phyloP scores from a whole-genome alignment of 1,140 invertebrate genomes.

The Papilio polyxenes region DNA sequence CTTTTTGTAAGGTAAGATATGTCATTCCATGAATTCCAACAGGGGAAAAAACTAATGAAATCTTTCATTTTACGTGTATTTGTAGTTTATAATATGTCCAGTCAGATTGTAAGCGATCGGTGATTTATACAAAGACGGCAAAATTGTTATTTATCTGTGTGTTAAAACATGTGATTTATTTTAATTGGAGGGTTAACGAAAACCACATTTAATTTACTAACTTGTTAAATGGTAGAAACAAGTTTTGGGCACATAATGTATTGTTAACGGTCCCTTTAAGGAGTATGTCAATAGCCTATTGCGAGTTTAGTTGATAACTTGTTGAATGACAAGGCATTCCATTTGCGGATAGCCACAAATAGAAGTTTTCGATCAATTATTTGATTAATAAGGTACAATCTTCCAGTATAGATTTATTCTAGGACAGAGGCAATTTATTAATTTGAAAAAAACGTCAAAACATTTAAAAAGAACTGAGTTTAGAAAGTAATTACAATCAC shows the following conservation, averaged over 20 bases:
- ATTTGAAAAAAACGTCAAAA: neutral
- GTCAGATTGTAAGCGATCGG: too few species aligned
- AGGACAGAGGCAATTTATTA: neutral
- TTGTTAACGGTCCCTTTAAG: neutral
- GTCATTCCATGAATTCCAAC: neutral
- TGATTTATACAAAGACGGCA: too few species aligned
- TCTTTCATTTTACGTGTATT: too few species aligned
- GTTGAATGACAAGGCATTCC: constrained; percentile 1
- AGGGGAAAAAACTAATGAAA: too few species aligned
- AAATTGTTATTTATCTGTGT: too few species aligned
- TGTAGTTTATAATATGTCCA: too few species aligned
- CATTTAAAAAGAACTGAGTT: neutral
- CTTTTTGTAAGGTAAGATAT: neutral
- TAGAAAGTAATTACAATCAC: neutral
- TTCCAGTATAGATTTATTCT: neutral
- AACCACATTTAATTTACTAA: neutral
- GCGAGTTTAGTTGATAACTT: constrained; percentile 12
- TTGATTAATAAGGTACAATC: neutral
- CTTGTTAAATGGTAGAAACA: neutral
- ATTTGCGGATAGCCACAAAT: neutral
- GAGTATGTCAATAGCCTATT: neutral
- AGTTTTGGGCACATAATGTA: neutral
- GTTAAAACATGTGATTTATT: neutral
- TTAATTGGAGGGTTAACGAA: neutral
- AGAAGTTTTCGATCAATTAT: neutral